Conservation (phyloP, 2,113 vertebrate species). For the Lophius piscatorius region DNA sequence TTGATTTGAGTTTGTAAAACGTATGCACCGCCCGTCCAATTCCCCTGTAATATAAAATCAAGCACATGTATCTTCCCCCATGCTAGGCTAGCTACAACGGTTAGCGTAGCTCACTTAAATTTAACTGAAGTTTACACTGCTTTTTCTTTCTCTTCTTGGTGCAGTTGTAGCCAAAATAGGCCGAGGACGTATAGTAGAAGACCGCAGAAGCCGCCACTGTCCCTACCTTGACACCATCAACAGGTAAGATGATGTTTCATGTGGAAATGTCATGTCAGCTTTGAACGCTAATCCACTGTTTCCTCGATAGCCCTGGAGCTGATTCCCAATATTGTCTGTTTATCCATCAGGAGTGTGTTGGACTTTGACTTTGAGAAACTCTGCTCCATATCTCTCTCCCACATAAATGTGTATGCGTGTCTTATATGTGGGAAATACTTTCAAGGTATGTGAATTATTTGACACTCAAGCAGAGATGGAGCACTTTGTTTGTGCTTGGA, state of each 20-base stretch:
- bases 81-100: slow-evolving; percentile 25
- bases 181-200: slow-evolving; percentile 77
- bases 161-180: slow-evolving; percentile 65
- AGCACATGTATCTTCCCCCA: not conserved
- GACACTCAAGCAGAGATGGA: not conserved
- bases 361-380: slow-evolving; percentile 98
- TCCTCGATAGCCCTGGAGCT: not conserved
- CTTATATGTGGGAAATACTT: slow-evolving; percentile 98
- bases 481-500: not conserved
- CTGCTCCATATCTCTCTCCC: slow-evolving; percentile 94
- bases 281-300: slow-evolving; percentile 4
- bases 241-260: slow-evolving; percentile 74
- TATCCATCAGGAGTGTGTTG: slow-evolving; percentile 87
- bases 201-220: slow-evolving; percentile 92
- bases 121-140: not conserved
- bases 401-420: slow-evolving; percentile 96
- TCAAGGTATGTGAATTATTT: slow-evolving; percentile 81
- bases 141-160: not conserved
- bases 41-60: not conserved
- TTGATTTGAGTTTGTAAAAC: not conserved
- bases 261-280: not conserved
- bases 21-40: not conserved
- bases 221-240: slow-evolving; percentile 97
- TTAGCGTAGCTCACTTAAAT: slow-evolving; percentile 2
- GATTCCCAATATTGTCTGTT: slow-evolving; percentile 1